Conservation (phyloP, 2,888 invertebrate genomes). For the Salticus scenicus region DNA sequence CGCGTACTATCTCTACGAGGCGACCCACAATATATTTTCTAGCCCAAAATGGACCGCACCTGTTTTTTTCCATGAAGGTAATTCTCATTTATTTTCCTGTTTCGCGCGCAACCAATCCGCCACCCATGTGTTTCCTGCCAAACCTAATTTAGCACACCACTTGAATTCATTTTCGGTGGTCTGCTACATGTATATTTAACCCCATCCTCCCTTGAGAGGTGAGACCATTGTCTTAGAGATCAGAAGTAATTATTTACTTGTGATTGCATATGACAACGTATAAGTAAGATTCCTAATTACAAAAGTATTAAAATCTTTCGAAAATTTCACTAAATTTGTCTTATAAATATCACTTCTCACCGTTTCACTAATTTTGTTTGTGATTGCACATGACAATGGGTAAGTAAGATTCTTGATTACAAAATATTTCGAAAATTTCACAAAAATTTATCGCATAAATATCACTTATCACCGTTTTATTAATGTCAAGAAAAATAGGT, state of each 20-base stretch:
- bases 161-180: conserved; percentile 38
- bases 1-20: background rate
- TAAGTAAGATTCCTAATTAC: too few relatives aligned
- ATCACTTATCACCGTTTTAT: too few relatives aligned
- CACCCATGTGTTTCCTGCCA: conserved; percentile 45
- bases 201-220: background rate
- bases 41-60: conserved; percentile 17
- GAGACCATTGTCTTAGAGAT: background rate
- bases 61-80: conserved; percentile 7
- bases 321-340: too few relatives aligned
- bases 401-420: too few relatives aligned
- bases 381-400: too few relatives aligned
- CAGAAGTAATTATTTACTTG: background rate
- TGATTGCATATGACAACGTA: too few relatives aligned
- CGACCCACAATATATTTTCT: conserved; percentile 1
- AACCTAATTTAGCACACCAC: conserved; percentile 49
- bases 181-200: conserved; percentile 34
- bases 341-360: too few relatives aligned
- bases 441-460: too few relatives aligned
- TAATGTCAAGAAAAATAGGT: too few relatives aligned
- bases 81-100: conserved; percentile 21
- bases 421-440: too few relatives aligned
- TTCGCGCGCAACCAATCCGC: background rate
- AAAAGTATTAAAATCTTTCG: too few relatives aligned
- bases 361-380: too few relatives aligned